Evolutionary conservation across 2,113 vertebrate genomes (phyloP).

Genomic region (Chionomys nivalis): DNA sequence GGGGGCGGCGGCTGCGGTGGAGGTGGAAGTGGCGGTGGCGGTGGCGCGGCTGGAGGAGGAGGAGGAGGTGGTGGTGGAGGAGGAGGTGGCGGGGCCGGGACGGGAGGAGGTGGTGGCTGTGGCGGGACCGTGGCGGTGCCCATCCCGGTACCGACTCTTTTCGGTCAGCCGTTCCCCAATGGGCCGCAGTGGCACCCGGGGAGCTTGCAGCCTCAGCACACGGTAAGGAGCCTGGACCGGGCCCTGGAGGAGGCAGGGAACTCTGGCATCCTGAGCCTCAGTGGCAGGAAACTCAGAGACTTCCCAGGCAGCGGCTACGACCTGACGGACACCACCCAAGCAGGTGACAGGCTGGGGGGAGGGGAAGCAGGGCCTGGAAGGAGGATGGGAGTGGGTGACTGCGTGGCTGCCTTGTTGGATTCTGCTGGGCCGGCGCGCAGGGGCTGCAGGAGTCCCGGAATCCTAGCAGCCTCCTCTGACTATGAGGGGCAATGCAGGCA

Average conservation of each 20-base stretch:
- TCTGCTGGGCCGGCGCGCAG: constrained; percentile 7
- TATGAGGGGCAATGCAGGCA: not conserved
- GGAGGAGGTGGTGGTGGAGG: constrained; percentile 68
- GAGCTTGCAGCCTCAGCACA: constrained; percentile 88
- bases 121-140: constrained; percentile 59
- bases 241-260: constrained; percentile 95
- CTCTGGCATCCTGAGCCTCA: constrained; percentile 95
- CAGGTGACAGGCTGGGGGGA: constrained; percentile 88
- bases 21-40: constrained; percentile 80
- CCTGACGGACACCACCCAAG: constrained; percentile 96
- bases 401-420: constrained; percentile 56
- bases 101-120: constrained; percentile 45
- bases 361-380: not conserved
- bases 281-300: constrained; percentile 96
- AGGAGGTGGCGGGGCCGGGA: constrained; percentile 26
- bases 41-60: constrained; percentile 78
- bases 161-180: constrained; percentile 83
- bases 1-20: constrained; percentile 83
- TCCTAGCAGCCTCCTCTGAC: constrained; percentile 10
- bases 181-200: constrained; percentile 93
- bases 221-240: constrained; percentile 94
- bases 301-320: constrained; percentile 94
- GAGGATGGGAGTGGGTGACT: constrained; percentile 42
- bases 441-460: constrained; percentile 43
- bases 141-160: constrained; percentile 77